Base-by-base conservation (phyloP, 2,888 invertebrate genomes). In the Melanotus villosus region DNA sequence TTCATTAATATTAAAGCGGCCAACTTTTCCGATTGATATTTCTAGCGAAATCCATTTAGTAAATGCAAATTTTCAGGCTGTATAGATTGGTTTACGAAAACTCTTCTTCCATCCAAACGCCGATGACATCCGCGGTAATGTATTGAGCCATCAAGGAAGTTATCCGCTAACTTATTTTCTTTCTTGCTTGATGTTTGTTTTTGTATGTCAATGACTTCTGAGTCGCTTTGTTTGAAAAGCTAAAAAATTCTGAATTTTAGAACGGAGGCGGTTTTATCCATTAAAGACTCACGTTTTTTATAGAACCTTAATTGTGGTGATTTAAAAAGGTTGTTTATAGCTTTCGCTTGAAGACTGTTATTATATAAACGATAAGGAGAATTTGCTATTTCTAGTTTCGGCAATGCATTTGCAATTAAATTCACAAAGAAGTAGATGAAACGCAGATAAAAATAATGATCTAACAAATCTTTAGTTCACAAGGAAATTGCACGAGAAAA, bases 401-500 rank as follows among this genome's bases (percentile, higher is more conserved):
- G n/a, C n/a, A n/a, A n/a, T n/a, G n/a, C n/a, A 26, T 5, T 26
- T 32, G 52, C 32, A 52, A 52, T 52, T 52, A 52, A 52, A 16
- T 52, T 52, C 18, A n/a, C 16, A 32, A 16, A 16, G 50, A 50
- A 50, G 16, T 52, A 52, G 26, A 52, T 52, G 32, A 52, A 56
- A 38, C 18, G 38, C 32, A 56, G 36, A 38, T 56, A 56, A 56
- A 36, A 56, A 56, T 56, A 56, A 56, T 56, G 56, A 21, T 56
- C 56, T 36, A 56, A 56, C 56, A 56, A 56, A 56, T 56, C 56
- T 56, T 21, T 38, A 18, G 36, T 38, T 30, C 52, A 52, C 32
- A n/a, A 52, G 52, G 32, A 52, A 62, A 62, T 62, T 62, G 50
- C 43, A 62, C 43, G 26, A 23, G 47, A 56, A 56, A 59, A 59